These are phyloP conservation scores for Eueremaeus valkanovi DNA, from an alignment of 2,888 invertebrate genomes.

Conservation along the genomic window DNA sequence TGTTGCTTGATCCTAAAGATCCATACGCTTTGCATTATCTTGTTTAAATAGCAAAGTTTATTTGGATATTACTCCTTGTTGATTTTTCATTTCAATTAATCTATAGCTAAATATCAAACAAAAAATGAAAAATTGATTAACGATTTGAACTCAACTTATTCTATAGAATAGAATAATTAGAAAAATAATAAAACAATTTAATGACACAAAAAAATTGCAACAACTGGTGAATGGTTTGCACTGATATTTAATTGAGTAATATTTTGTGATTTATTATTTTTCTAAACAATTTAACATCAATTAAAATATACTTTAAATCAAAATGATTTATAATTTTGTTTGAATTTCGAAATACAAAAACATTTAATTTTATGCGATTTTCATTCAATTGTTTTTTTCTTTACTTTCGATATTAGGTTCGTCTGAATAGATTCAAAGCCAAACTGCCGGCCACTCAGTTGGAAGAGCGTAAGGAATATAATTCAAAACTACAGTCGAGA, in stretches of 20 bases:
- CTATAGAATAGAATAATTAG: too few relatives aligned
- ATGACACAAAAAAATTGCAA: too few relatives aligned
- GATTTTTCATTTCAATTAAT: too few relatives aligned
- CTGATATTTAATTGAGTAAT: too few relatives aligned
- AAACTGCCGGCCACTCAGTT: constrained; percentile 45
- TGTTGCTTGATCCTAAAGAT: too few relatives aligned
- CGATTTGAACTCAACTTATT: not conserved
- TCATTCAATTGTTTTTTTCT: not conserved
- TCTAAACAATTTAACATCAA: not conserved
- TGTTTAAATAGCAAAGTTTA: too few relatives aligned
- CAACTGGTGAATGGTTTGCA: too few relatives aligned
- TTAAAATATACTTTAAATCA: not conserved
- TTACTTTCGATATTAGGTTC: constrained; percentile 45
- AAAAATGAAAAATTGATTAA: not conserved
- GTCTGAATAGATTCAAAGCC: constrained; percentile 48
- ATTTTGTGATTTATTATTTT: too few relatives aligned
- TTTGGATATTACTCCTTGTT: too few relatives aligned
- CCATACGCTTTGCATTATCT: too few relatives aligned
- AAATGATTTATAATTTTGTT: not conserved
- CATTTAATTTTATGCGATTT: not conserved
- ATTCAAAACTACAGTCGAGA: constrained; percentile 21
- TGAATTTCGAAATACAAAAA: not conserved
- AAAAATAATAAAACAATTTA: too few relatives aligned
- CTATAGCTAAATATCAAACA: too few relatives aligned
- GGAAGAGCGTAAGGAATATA: constrained; percentile 32